Evolutionary conservation across 2,113 vertebrate genomes (phyloP), one percentile per base, ranked within the genome.

Genomic region (Tetrax tetrax): DNA sequence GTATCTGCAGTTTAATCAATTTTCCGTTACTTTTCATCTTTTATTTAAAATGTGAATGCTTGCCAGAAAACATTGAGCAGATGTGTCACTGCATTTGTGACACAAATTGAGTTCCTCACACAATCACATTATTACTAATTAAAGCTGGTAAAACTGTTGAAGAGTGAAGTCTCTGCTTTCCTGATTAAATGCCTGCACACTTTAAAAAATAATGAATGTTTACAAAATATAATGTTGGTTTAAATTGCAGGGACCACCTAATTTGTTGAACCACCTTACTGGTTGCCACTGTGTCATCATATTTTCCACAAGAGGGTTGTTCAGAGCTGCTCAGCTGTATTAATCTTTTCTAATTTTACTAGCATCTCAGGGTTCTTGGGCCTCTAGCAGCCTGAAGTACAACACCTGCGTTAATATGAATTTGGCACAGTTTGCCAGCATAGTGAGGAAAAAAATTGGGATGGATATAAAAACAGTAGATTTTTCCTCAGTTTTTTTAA

Each of bases 281-380:
- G 78, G 60, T 87, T 90, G 65, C 88, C 72, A 37, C 79, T 85
- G 66, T 81, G 56, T 80, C 86, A 70, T 96, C 65, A 65, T 63
- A 81, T 57, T 90, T 91, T 96, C 83, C 93, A 87, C 81, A 94
- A 60, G 77, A 92, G 54, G 29, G 90, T 83, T 95, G 93, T 90
- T 94, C 87, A 89, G 70, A 90, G 33, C 87, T 88, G 80, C 50
- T 83, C 86, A 64, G 75, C 88, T 93, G 60, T 89, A 83, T 92
- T 93, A 96, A 85, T 92, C 76, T 95, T 83, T 91, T 63, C 38
- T 43, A 76, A 14, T 90, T 97, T 93, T 96, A 81, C 90, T 90
- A 48, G 63, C 91, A 88, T 84, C 60, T 79, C 47, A 57, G 53
- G 65, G 70, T 95, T 72, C 59, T 88, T 77, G 91, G 77, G 82